phyloP scores from a whole-genome alignment of 2,797 vertebrate genomes.

The Steatocranus sp. region DNA sequence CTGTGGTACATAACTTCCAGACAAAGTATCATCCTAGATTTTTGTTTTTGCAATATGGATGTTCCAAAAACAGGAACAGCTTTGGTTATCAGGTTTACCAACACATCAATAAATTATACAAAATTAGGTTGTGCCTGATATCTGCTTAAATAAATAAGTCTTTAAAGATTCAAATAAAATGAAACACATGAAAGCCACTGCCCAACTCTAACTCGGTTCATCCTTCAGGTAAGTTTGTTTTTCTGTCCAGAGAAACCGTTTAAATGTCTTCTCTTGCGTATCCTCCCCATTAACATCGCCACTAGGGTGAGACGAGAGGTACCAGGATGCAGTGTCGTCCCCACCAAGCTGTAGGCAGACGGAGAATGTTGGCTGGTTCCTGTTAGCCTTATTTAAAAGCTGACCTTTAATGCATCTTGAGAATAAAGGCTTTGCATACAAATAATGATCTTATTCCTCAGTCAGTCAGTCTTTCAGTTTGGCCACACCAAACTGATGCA shows the following conservation, averaged over 20 bases:
- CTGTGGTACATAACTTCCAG: background rate
- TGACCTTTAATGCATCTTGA: conserved; percentile 73
- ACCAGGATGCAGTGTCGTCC: conserved; percentile 11
- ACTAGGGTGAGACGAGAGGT: background rate
- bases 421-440: conserved; percentile 67
- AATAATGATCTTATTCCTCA: conserved; percentile 52
- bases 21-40: background rate
- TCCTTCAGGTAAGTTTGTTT: background rate
- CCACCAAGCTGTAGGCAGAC: background rate
- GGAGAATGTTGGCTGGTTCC: conserved; percentile 14
- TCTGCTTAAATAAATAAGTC: background rate
- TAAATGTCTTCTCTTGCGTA: background rate
- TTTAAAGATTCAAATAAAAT: background rate
- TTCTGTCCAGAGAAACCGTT: background rate
- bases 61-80: conserved; percentile 13
- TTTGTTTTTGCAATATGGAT: background rate
- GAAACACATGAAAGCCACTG: background rate
- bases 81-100: background rate
- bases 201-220: background rate
- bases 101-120: background rate
- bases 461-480: conserved; percentile 1
- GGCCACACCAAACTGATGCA: background rate
- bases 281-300: background rate
- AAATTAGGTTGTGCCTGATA: background rate
- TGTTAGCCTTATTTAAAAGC: conserved; percentile 34